Evolutionary conservation across 1,140 invertebrate genomes (phyloP).

Genomic region (Paraescarpia echinospica): DNA sequence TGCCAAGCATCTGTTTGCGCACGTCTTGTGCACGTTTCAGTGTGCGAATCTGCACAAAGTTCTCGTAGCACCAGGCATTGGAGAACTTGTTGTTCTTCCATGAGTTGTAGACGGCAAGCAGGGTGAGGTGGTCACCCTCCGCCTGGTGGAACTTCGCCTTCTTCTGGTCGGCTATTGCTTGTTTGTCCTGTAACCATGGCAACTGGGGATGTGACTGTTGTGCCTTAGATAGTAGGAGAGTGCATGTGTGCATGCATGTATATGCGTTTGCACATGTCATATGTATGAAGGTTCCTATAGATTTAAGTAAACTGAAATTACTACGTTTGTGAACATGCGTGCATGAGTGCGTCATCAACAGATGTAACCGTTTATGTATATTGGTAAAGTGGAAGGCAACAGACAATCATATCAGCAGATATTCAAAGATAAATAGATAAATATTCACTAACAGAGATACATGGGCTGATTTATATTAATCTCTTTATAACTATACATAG

Average conservation of each 20-base stretch:
- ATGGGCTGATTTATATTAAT: no score
- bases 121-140: slow-evolving; percentile 96
- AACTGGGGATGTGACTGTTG: not conserved
- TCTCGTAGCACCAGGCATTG: slow-evolving; percentile 99
- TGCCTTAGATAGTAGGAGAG: no score
- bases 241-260: not conserved
- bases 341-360: no score
- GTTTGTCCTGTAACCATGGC: slow-evolving; percentile 80
- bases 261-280: not conserved
- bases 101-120: slow-evolving; percentile 98
- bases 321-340: no score
- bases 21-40: slow-evolving; percentile 98
- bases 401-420: no score
- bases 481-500: no score
- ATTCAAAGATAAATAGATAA: no score
- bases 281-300: no score
- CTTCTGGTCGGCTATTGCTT: slow-evolving; percentile 96
- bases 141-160: slow-evolving; percentile 98
- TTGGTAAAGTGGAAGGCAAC: no score
- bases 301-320: no score
- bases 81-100: slow-evolving; percentile 99
- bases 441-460: no score
- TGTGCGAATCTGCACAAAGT: slow-evolving; percentile 97
- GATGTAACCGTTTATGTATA: no score
- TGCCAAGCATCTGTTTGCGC: slow-evolving; percentile 93